These are phyloP conservation scores for Nannospalax galili DNA, from an alignment of 2,113 vertebrate species.

Conservation along the genomic window DNA sequence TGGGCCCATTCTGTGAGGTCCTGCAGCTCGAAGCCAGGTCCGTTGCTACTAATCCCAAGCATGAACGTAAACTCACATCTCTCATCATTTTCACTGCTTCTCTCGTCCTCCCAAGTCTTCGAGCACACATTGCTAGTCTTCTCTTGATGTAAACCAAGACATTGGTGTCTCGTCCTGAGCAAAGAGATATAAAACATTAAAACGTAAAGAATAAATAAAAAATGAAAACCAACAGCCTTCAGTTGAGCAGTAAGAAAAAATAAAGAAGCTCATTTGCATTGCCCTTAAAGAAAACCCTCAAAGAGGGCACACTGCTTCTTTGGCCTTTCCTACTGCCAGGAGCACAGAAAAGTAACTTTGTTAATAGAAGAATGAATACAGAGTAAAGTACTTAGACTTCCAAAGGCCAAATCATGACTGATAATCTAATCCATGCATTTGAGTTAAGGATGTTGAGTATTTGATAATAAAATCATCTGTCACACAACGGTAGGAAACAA, in stretches of 20 bases:
- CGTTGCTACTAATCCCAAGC: neutral
- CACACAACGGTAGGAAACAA: conserved; percentile 33
- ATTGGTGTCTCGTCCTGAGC: conserved; percentile 96
- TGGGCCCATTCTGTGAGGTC: neutral
- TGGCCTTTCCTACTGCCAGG: neutral
- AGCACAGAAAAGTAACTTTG: conserved; percentile 19
- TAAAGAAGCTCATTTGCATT: conserved; percentile 51
- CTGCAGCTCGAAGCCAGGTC: neutral
- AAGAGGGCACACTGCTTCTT: neutral
- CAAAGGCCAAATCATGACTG: conserved; percentile 56
- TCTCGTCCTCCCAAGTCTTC: conserved; percentile 96
- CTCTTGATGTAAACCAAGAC: conserved; percentile 99
- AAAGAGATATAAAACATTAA: conserved; percentile 74
- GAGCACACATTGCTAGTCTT: conserved; percentile 98
- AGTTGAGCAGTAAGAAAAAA: conserved; percentile 52
- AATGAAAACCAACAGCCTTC: conserved; percentile 40
- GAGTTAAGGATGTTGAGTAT: conserved; percentile 27
- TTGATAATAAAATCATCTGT: conserved; percentile 64
- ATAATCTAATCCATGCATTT: conserved; percentile 41
- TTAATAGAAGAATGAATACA: neutral
- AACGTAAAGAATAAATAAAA: neutral
- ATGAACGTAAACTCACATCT: conserved; percentile 92
- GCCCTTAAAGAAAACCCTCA: conserved; percentile 43
- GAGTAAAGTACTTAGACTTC: conserved; percentile 19
- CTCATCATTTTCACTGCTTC: conserved; percentile 99